Conservation (phyloP, 2,797 vertebrate species). For the Sarcophilus harrisii region DNA sequence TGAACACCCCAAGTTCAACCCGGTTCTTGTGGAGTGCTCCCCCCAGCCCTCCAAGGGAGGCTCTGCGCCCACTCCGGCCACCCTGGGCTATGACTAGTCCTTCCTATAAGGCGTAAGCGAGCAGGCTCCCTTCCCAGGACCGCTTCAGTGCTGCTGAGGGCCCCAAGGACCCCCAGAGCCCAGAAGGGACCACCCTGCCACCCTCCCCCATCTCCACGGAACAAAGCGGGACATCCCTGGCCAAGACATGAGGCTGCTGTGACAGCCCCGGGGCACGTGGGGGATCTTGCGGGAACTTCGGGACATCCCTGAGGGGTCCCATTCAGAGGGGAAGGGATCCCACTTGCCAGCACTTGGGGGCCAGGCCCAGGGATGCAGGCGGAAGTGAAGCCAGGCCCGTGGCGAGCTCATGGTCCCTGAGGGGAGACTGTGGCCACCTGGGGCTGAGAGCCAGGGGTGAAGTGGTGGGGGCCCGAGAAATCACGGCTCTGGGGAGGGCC, state of each 20-base stretch:
- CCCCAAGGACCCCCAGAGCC: slow-evolving; percentile 22
- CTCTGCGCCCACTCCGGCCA: background rate
- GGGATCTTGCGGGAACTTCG: background rate
- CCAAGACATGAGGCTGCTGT: background rate
- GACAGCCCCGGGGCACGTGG: no score
- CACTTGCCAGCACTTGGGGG: no score
- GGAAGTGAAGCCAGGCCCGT: no score
- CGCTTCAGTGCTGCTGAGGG: background rate
- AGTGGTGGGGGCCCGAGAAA: no score
- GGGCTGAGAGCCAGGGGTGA: no score
- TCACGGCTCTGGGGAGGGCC: no score
- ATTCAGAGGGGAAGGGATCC: no score
- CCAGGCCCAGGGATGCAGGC: no score
- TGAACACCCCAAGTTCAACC: slow-evolving; percentile 9
- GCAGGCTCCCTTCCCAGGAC: background rate
- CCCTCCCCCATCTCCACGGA: background rate
- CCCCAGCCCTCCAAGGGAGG: background rate
- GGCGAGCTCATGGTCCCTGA: no score
- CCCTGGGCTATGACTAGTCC: slow-evolving; percentile 78
- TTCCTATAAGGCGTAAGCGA: slow-evolving; percentile 80
- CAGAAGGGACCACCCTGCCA: background rate
- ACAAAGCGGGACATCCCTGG: background rate
- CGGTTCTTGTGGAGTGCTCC: slow-evolving; percentile 42
- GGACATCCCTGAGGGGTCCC: background rate
- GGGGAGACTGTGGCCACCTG: no score